phyloP scores from a whole-genome alignment of 1,140 invertebrate genomes.

The Plutomurus gul region DNA sequence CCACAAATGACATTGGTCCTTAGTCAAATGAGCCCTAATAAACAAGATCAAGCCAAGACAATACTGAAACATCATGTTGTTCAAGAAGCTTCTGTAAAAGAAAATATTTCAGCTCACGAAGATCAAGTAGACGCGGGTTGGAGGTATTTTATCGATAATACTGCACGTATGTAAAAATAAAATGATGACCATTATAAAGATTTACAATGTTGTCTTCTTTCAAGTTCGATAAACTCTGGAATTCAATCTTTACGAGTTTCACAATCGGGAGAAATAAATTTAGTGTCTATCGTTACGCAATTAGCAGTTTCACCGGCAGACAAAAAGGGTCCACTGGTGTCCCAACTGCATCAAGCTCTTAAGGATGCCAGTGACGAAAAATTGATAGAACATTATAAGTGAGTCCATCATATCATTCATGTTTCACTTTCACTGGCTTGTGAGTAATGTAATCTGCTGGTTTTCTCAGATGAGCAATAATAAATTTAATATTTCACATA shows the following conservation, averaged over 20 bases:
- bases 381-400: constrained; percentile 52
- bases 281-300: constrained; percentile 44
- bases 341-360: constrained; percentile 30
- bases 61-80: constrained; percentile 48
- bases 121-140: constrained; percentile 42
- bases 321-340: constrained; percentile 31
- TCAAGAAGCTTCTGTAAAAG: constrained; percentile 26
- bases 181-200: background rate
- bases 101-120: background rate
- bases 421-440: no score
- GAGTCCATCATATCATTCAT: no score
- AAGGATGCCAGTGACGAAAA: constrained; percentile 46
- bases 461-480: no score
- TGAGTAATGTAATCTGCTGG: no score
- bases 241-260: constrained; percentile 48
- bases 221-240: constrained; percentile 47
- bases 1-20: constrained; percentile 52
- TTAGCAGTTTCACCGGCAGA: constrained; percentile 20
- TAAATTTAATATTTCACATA: no score
- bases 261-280: constrained; percentile 5
- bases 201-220: background rate
- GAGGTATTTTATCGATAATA: constrained; percentile 5
- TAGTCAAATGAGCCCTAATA: constrained; percentile 42
- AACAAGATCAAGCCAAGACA: constrained; percentile 52
- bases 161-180: background rate